A percentile compares a stretch with the other conserved stretches of the same genome.
Conservation (phyloP, 2,888 invertebrate species). For the Pristionchus exspectatus region DNA sequence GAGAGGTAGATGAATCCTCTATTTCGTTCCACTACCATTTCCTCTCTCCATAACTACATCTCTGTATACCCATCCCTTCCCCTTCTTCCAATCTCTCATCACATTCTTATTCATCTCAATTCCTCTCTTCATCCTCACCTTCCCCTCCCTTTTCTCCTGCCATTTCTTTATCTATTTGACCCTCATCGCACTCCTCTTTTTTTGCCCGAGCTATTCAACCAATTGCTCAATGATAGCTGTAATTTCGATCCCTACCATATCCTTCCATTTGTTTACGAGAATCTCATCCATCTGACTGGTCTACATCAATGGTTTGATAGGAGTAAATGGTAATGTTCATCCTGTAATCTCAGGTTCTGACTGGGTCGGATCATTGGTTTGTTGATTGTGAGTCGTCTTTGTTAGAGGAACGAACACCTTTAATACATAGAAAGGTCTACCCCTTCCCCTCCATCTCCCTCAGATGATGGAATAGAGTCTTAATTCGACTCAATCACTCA, state of each 20-base stretch:
- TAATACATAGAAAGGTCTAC: neutral
- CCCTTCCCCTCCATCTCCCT: neutral
- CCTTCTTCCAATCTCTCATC: slow-evolving; percentile 25
- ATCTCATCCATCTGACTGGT: neutral
- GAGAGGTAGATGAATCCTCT: slow-evolving; percentile 12
- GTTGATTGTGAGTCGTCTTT: slow-evolving; percentile 17
- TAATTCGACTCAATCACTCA: slow-evolving; percentile 17
- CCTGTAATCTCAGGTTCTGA: neutral
- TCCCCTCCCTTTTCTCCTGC: slow-evolving; percentile 8
- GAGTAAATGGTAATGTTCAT: neutral
- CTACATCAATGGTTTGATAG: slow-evolving; percentile 16
- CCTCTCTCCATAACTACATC: neutral
- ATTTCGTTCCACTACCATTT: slow-evolving; percentile 27
- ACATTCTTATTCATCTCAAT: slow-evolving; percentile 11
- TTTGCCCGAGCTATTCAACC: neutral
- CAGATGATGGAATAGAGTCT: slow-evolving; percentile 21
- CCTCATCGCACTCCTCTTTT: slow-evolving; percentile 6
- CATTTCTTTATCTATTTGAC: slow-evolving; percentile 21
- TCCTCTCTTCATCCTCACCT: neutral
- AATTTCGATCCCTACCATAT: slow-evolving; percentile 5
- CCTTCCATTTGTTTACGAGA: neutral
- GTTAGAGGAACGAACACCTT: slow-evolving; percentile 9
- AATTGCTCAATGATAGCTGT: neutral
- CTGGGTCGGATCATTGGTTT: slow-evolving; percentile 27
- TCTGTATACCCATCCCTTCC: neutral